Base-by-base conservation (phyloP, 2,113 vertebrate species). In the Nothobranchius furzeri region DNA sequence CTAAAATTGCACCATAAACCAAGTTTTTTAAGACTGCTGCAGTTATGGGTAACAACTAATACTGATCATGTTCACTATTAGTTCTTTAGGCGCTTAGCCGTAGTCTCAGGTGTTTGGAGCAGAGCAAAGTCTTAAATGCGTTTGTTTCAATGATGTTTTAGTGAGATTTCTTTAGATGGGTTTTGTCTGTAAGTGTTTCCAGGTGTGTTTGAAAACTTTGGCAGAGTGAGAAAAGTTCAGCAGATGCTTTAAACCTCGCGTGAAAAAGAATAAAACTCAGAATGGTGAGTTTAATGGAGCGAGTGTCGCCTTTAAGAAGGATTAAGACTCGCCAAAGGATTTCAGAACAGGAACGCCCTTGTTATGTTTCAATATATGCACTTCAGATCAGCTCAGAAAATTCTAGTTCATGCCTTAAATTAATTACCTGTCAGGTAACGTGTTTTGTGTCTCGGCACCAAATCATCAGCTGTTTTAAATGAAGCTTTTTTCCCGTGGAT, bases 81-180 rank as follows among this genome's bases (percentile, higher is more conserved):
- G 70, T 73, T 68, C 64, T 70, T 40, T 64, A 60, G 70, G 69
- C 55, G 3, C 68, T 80, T 70, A 79, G 84, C 75, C 75, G 24
- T 74, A 81, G 84, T 81, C 80, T 88, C 79, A 87, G 83, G 88
- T 82, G 75, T 79, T 63, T 2, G 7, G 68, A 74, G 72, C 68
- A 64, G 56, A 68, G 79, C 11, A 25, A 67, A 72, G 69, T 79
- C 66, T 83, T 70, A 59, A 45, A 60, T 54, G 30, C 4, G 30
- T 30, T 30, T 30, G 68, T 72, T 55, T 60, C 70, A 72, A 59
- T 46, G 4, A 1, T 72, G 60, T 65, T 25, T 53, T 54, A 20
- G 40, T 17, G 20, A 5, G 51, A 3, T 30, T 30, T 3, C 4
- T 59, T 35, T 64, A 52, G 61, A 24, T 61, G 60, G 45, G 15